A percentile compares a stretch with the other conserved stretches of the same genome.
Evolutionary conservation across 2,113 vertebrate species (phyloP).

Genomic region (Oceanodroma tethys): DNA sequence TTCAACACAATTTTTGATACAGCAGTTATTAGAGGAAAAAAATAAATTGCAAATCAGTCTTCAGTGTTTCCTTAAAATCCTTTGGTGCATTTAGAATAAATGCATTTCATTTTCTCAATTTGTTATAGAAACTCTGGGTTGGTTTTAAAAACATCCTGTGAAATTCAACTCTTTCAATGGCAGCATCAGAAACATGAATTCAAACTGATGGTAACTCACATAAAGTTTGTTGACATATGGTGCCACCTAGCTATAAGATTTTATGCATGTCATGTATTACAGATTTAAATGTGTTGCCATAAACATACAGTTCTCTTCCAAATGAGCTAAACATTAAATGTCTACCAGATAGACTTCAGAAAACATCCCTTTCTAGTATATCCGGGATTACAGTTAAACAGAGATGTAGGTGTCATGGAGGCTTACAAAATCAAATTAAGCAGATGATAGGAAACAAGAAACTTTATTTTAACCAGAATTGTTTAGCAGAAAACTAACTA

Average conservation of each 20-base stretch:
- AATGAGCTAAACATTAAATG: neutral
- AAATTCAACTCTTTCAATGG: neutral
- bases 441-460: no score
- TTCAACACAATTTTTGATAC: neutral
- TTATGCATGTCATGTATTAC: neutral
- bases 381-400: neutral
- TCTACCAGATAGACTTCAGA: neutral
- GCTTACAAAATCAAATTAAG: no score
- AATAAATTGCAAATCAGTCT: neutral
- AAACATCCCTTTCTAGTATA: neutral
- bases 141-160: neutral
- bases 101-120: neutral
- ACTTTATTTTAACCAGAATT: no score
- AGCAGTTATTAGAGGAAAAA: neutral
- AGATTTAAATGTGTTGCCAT: neutral
- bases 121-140: neutral
- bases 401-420: neutral
- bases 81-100: neutral
- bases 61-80: neutral
- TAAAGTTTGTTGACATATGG: neutral
- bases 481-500: no score
- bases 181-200: neutral
- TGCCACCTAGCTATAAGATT: constrained; percentile 1
- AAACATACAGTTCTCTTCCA: neutral
- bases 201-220: neutral